Percentiles rank a stretch among this genome's conserved stretches.
These are phyloP conservation scores for Eremobia ochroleuca DNA, from an alignment of 2,888 invertebrate genomes.

Conservation along the genomic window DNA sequence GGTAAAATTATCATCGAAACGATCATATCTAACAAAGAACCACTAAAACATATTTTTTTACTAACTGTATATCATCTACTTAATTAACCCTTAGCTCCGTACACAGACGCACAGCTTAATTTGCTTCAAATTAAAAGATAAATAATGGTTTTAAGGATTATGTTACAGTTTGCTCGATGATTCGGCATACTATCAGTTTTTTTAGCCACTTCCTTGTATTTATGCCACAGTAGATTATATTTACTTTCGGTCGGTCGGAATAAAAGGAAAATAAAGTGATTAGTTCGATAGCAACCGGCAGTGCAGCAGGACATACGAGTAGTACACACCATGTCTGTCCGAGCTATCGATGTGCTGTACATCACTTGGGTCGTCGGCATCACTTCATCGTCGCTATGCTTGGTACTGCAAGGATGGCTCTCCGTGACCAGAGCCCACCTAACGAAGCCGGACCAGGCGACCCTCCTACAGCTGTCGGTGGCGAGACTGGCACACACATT, in stretches of 20 bases:
- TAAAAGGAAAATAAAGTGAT: not conserved
- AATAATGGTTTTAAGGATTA: not conserved
- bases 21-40: not conserved
- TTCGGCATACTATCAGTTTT: not conserved
- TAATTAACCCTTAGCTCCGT: no score
- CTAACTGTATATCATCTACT: not conserved
- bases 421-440: constrained; percentile 71
- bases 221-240: not conserved
- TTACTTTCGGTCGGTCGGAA: not conserved
- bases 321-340: constrained; percentile 23
- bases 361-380: constrained; percentile 77
- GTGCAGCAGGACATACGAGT: constrained; percentile 5
- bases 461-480: constrained; percentile 76
- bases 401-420: constrained; percentile 71
- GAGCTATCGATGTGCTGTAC: no score
- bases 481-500: constrained; percentile 75
- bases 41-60: not conserved
- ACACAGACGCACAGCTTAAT: not conserved
- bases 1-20: not conserved
- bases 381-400: constrained; percentile 68
- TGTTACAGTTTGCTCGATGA: not conserved
- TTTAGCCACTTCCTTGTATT: constrained; percentile 2
- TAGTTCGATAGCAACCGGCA: not conserved
- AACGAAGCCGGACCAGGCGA: constrained; percentile 79
- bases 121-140: not conserved